Percentiles rank a stretch among this genome's conserved stretches.
Evolutionary conservation across 2,797 vertebrate genomes (phyloP).

Genomic region (Heterohyrax brucei): DNA sequence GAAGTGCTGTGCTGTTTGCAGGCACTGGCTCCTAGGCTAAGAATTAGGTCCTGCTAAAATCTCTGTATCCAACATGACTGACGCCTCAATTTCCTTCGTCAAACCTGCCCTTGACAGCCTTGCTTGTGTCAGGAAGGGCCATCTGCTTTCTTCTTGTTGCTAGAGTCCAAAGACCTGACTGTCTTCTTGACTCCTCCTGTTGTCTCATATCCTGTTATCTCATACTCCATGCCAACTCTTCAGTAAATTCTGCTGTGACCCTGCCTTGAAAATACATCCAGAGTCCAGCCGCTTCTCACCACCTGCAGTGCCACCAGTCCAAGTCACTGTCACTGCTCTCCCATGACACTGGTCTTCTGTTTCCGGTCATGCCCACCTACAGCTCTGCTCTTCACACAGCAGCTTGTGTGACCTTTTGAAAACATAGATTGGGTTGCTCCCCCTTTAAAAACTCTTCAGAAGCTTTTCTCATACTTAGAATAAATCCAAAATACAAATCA

Average conservation of each 20-base stretch:
- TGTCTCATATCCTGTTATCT: not conserved
- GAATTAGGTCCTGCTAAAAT: no score
- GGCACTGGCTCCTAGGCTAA: no score
- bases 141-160: not conserved
- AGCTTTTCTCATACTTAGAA: not conserved
- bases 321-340: fast-evolving
- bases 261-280: not conserved
- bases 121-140: not conserved
- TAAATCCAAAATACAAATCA: not conserved
- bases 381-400: not conserved
- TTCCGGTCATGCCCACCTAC: not conserved
- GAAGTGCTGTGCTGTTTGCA: no score
- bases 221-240: not conserved
- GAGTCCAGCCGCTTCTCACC: no score
- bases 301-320: not conserved
- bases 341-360: no score
- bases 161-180: not conserved
- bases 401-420: not conserved
- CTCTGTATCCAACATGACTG: not conserved
- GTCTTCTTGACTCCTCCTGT: no score
- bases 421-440: not conserved
- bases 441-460: not conserved
- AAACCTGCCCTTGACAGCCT: not conserved
- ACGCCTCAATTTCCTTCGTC: not conserved
- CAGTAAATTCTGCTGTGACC: not conserved